Evolutionary conservation across 2,888 invertebrate species (phyloP).

Genomic region (Mycogona germanica): DNA sequence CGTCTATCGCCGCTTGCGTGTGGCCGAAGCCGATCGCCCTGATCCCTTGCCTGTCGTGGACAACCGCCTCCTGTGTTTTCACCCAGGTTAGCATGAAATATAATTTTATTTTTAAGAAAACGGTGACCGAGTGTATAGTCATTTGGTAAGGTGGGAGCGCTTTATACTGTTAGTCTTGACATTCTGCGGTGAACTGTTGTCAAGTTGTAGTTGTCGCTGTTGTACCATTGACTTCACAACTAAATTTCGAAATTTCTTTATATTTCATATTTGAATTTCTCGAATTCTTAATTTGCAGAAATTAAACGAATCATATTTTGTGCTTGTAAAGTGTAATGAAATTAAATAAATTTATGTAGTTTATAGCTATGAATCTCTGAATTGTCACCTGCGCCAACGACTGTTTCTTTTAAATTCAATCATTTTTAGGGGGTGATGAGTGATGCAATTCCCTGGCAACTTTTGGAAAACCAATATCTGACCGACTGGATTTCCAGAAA

Average conservation of each 20-base stretch:
- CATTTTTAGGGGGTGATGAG: constrained; percentile 76
- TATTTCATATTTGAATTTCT: neutral
- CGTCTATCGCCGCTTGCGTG: constrained; percentile 88
- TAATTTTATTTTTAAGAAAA: neutral
- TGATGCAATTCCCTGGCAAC: constrained; percentile 85
- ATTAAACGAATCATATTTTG: too few relatives aligned
- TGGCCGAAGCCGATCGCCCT: constrained; percentile 90
- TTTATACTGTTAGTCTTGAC: too few relatives aligned
- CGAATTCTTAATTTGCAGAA: neutral
- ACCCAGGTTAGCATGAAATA: constrained; percentile 51
- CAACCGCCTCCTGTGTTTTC: constrained; percentile 90
- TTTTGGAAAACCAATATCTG: constrained; percentile 75
- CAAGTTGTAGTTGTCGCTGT: neutral
- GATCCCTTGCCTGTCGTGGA: constrained; percentile 95
- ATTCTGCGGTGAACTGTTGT: too few relatives aligned
- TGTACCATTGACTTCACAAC: neutral
- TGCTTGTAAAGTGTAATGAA: too few relatives aligned
- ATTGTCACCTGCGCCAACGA: too few relatives aligned
- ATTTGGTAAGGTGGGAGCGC: too few relatives aligned
- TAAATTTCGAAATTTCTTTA: neutral
- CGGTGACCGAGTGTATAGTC: too few relatives aligned
- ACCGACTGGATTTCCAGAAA: constrained; percentile 66
- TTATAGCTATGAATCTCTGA: too few relatives aligned
- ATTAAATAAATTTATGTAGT: too few relatives aligned
- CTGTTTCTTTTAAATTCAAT: neutral